A percentile compares a stretch with the other conserved stretches of the same genome.
Conservation (phyloP, 1,140 invertebrate species). For the Nasonia giraulti region DNA sequence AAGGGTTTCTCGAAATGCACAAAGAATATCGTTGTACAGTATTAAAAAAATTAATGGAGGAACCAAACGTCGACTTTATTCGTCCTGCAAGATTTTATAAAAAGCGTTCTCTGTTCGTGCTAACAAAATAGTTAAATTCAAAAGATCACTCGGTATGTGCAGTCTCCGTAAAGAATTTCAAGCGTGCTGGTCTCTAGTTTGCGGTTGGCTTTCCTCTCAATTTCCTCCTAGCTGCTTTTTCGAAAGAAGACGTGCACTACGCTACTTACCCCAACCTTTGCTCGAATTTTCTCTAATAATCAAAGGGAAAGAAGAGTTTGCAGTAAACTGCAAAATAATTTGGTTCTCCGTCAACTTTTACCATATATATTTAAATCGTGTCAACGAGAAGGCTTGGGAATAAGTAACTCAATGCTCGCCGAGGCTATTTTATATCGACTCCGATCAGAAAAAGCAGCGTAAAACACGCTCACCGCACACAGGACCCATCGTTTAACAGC, state of each 20-base stretch:
- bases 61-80: not conserved
- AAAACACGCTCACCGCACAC: no score
- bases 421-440: no score
- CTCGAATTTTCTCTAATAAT: not conserved
- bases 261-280: not conserved
- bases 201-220: slow-evolving; percentile 27
- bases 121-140: slow-evolving; percentile 24
- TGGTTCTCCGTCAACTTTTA: not conserved
- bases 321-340: not conserved
- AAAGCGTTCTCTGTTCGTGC: not conserved
- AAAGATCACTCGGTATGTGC: not conserved
- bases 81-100: not conserved
- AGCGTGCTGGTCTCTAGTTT: slow-evolving; percentile 13
- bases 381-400: no score
- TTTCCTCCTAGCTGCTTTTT: slow-evolving; percentile 2
- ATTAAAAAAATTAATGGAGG: no score
- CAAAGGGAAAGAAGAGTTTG: not conserved
- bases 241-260: not conserved
- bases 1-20: no score
- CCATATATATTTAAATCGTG: no score
- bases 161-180: slow-evolving; percentile 12
- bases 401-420: no score
- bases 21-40: no score
- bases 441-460: no score
- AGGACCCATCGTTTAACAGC: no score